Conservation (phyloP, 2,113 vertebrate genomes). For the Tenebrosternarchus preto region DNA sequence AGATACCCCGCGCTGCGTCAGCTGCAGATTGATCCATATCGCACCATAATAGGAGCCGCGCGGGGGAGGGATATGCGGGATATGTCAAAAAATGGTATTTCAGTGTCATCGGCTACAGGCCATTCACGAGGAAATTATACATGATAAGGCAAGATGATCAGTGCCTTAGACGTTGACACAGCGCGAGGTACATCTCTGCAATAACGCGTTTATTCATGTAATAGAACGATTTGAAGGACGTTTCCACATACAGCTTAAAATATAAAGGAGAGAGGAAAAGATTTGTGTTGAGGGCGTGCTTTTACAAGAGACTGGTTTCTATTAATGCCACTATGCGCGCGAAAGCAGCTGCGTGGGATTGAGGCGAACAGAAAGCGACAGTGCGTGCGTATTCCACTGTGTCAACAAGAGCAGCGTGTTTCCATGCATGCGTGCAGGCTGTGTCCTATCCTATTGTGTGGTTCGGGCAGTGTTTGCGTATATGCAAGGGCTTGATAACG, state of each 20-base stretch:
- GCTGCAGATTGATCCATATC: slow-evolving; percentile 20
- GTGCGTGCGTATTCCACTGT: background rate
- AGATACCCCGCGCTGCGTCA: background rate
- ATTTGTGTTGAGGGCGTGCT: background rate
- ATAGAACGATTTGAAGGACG: background rate
- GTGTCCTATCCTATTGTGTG: slow-evolving; percentile 14
- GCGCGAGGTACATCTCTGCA: no score
- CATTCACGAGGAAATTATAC: no score
- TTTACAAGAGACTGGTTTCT: background rate
- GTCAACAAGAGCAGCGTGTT: slow-evolving; percentile 33
- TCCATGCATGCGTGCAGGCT: background rate
- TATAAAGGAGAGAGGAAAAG: background rate
- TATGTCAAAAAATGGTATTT: background rate
- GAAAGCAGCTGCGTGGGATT: background rate
- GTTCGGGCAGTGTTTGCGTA: background rate
- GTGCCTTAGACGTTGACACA: no score
- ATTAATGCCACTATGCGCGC: background rate
- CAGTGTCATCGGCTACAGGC: background rate
- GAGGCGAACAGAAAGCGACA: slow-evolving; percentile 13
- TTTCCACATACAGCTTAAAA: background rate
- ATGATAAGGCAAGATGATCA: no score
- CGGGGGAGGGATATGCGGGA: slow-evolving; percentile 23
- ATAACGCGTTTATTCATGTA: background rate
- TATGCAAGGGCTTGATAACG: slow-evolving; percentile 15
- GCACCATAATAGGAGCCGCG: background rate